Percentiles rank a stretch among this genome's conserved stretches.
Evolutionary conservation across 1,140 invertebrate species (phyloP).

Genomic region (Drosophila albomicans): DNA sequence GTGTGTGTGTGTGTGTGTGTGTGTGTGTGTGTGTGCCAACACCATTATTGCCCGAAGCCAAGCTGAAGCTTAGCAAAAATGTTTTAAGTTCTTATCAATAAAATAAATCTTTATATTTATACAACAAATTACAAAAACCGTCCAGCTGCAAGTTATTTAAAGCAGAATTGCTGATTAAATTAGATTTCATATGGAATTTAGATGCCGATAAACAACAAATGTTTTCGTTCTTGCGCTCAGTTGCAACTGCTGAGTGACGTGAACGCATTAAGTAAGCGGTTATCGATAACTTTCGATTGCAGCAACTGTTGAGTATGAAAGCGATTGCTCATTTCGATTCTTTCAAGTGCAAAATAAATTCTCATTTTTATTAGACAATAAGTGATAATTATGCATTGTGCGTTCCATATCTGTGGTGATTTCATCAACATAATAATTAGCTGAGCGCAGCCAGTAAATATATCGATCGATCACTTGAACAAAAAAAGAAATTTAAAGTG

Average conservation of each 20-base stretch:
- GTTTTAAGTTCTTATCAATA: constrained; percentile 29
- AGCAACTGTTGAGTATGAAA: constrained; percentile 4
- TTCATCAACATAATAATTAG: background rate
- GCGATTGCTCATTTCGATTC: background rate
- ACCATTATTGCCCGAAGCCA: constrained; percentile 28
- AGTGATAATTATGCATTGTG: too few species aligned
- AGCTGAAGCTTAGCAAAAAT: constrained; percentile 18
- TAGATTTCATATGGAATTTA: constrained; percentile 15
- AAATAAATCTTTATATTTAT: constrained; percentile 15
- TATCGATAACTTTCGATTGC: background rate
- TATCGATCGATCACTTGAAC: constrained; percentile 26
- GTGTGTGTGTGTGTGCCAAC: constrained; percentile 11
- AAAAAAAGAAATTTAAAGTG: constrained; percentile 29
- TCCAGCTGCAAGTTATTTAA: constrained; percentile 1
- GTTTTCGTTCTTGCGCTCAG: background rate
- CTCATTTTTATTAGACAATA: too few species aligned
- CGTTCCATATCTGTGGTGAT: background rate
- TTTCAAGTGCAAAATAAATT: background rate
- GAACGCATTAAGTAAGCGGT: background rate
- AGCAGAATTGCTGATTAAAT: constrained; percentile 16
- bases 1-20: background rate
- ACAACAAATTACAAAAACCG: constrained; percentile 14
- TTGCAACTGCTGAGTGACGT: background rate
- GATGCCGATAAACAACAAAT: constrained; percentile 1
- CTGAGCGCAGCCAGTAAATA: background rate